Base-by-base conservation (phyloP, 92 coral and sea anemone genomes). In the Nematostella vectensis region DNA sequence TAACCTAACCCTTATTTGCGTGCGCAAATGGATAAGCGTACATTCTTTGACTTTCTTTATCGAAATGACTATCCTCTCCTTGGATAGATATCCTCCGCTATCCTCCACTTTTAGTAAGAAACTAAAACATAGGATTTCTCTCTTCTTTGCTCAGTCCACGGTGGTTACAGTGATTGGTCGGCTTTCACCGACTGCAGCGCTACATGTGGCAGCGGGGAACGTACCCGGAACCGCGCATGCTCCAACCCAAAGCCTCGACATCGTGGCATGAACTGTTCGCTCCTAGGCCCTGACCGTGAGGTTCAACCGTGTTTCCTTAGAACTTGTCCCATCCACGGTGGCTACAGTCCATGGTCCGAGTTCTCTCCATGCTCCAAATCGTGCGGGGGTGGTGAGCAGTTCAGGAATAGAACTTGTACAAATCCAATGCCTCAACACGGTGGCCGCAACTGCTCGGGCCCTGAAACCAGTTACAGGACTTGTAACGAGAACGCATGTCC, bases 311-410 rank as follows among this genome's bases (percentile, higher is more conserved):
- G 89, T 38, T 70, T 56, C 53, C 60, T 77, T 29, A 11, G 52
- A 3, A 57, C 63, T 19, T 82, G 89, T 39, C 83, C 89, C 9
- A 62, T 82, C 19, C 54, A 82, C 29, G 89, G 89, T 20, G 76
- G 76, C 1, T 76, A 70, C 61, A 70, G 71, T 13, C 25, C 54
- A 3, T 82, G 89, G 89, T 71, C 83, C 8, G 40, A 62, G 39
- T 82, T 50, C 47, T 25, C 76, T 6, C 18, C 17, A 2, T 82
- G 89, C 39, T 70, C 76, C 1, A 58, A 53, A 3, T 65, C 80
- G 11, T 82, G 89, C 54, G 76, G 74, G 15, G 65, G 62, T 33
- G 89, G 89, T 13, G 31, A 72, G 10, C 57, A 27, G 58, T 58
- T 40, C 16, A 57, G 86, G 37, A 68, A 42, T 0, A 42, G 86